A percentile compares a stretch with the other conserved stretches of the same genome.
These are phyloP conservation scores for Loriculus beryllinus DNA, from an alignment of 2,797 vertebrate genomes.

Conservation along the genomic window DNA sequence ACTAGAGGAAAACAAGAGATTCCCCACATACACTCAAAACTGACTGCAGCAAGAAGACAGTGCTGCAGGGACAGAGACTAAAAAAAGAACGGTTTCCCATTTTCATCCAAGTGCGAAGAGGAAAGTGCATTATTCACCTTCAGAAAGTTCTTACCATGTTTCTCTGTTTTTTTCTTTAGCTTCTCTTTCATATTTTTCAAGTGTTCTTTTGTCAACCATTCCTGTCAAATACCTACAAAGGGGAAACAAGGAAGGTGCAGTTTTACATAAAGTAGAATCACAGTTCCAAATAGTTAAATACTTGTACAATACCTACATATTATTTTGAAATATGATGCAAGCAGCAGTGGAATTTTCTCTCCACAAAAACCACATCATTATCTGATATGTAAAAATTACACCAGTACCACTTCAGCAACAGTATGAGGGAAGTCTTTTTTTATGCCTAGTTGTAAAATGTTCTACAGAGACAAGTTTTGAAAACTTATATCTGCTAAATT, in stretches of 20 bases:
- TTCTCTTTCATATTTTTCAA: constrained; percentile 98
- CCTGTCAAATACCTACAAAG: constrained; percentile 92
- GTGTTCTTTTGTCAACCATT: constrained; percentile 98
- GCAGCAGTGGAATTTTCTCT: background rate
- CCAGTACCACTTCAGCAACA: background rate
- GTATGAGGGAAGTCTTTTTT: background rate
- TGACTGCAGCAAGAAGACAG: background rate
- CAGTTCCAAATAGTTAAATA: background rate
- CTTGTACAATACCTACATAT: background rate
- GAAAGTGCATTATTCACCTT: background rate
- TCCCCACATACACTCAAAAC: background rate
- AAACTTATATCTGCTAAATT: background rate
- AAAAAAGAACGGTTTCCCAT: background rate
- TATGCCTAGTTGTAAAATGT: background rate
- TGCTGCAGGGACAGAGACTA: background rate
- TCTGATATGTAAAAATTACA: background rate
- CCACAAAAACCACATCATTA: background rate
- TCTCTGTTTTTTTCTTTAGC: constrained; percentile 99
- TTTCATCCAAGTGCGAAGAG: background rate
- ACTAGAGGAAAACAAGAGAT: background rate
- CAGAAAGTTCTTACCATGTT: constrained; percentile 84
- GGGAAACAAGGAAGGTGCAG: fast-evolving
- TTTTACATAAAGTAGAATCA: background rate
- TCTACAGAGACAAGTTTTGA: background rate
- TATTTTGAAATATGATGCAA: background rate